These are phyloP conservation scores for Pseudanteris insignis DNA, from an alignment of 2,888 invertebrate genomes.

Conservation along the genomic window DNA sequence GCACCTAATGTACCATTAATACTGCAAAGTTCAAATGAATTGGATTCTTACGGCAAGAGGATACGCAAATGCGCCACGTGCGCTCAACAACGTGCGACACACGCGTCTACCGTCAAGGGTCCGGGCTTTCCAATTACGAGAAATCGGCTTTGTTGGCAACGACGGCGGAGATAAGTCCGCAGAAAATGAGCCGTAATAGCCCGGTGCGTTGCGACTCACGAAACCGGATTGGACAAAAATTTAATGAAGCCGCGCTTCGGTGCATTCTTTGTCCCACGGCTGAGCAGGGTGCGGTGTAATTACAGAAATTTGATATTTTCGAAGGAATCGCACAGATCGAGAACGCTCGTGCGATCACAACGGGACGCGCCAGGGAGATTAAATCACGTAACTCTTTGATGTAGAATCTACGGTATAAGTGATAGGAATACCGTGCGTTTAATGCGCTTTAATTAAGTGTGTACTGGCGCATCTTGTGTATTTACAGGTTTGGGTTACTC, in stretches of 20 bases:
- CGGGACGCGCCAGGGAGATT: no score
- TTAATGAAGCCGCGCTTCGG: constrained; percentile 32
- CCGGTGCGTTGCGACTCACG: constrained; percentile 27
- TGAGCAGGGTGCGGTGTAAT: constrained; percentile 17
- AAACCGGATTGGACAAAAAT: constrained; percentile 25
- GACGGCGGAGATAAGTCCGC: constrained; percentile 31
- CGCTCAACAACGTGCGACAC: constrained; percentile 49
- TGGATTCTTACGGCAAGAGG: constrained; percentile 12
- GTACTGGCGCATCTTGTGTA: no score
- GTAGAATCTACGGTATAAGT: not conserved
- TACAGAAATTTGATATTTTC: constrained; percentile 31
- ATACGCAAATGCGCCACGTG: constrained; percentile 54
- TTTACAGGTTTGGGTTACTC: no score
- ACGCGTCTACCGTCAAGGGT: constrained; percentile 37
- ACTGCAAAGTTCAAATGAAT: constrained; percentile 9
- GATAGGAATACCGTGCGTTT: not conserved
- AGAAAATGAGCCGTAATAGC: constrained; percentile 40
- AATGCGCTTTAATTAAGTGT: not conserved
- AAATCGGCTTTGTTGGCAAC: constrained; percentile 47
- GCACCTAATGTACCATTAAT: not conserved
- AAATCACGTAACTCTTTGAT: not conserved
- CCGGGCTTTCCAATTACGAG: constrained; percentile 51
- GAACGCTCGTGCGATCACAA: no score
- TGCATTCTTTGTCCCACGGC: constrained; percentile 31
- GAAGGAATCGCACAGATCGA: constrained; percentile 2